phyloP scores from a whole-genome alignment of 2,888 invertebrate species.

The Acanthosoma haemorrhoidale region DNA sequence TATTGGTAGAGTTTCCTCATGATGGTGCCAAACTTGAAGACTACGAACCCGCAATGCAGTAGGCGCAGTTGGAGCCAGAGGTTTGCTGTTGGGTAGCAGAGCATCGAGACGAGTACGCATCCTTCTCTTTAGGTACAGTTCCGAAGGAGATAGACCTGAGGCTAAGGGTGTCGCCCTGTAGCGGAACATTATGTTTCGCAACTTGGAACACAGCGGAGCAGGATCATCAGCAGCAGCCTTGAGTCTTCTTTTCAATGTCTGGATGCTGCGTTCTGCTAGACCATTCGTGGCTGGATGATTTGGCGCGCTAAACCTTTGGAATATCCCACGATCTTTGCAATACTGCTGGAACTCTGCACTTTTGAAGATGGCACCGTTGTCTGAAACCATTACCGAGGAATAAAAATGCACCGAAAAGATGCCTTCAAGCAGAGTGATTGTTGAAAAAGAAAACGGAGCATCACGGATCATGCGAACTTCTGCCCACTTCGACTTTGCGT shows the following conservation, averaged over 20 bases:
- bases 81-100: no score
- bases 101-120: conserved; percentile 32
- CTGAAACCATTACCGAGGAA: no score
- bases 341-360: conserved; percentile 39
- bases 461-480: conserved; percentile 5
- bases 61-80: no score
- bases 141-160: conserved; percentile 33
- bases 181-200: no score
- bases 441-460: conserved; percentile 37
- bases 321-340: conserved; percentile 38
- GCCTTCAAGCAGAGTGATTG: conserved; percentile 38
- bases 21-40: background rate
- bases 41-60: background rate
- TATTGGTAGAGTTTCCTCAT: background rate
- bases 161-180: no score
- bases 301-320: conserved; percentile 39
- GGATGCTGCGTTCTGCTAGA: no score
- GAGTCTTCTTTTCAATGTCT: no score
- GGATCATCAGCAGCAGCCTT: no score
- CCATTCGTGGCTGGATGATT: no score
- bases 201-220: conserved; percentile 6
- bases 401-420: conserved; percentile 40
- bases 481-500: conserved; percentile 37
- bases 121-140: conserved; percentile 33
- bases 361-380: conserved; percentile 42